A percentile compares a stretch with the other conserved stretches of the same genome.
Conservation (phyloP, 2,113 vertebrate species). For the Polypterus senegalus region DNA sequence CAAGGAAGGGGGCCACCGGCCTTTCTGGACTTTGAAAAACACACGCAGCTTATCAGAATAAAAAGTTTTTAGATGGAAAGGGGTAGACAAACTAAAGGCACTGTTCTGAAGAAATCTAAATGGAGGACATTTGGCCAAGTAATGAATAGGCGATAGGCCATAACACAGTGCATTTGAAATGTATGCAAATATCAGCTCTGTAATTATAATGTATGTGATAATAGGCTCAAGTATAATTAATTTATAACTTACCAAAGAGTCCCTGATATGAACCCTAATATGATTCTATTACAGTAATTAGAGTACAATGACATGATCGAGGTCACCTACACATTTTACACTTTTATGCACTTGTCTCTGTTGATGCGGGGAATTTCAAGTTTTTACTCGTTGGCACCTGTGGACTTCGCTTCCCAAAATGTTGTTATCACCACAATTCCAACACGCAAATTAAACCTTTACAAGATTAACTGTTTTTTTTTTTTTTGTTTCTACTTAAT, state of each 20-base stretch:
- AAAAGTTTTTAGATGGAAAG: constrained; percentile 11
- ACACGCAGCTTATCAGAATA: constrained; percentile 1
- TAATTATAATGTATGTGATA: constrained; percentile 70
- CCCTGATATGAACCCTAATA: constrained; percentile 63
- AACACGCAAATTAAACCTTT: no score
- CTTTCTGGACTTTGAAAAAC: no score
- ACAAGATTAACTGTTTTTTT: no score
- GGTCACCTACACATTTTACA: constrained; percentile 47
- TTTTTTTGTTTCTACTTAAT: no score
- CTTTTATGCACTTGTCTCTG: constrained; percentile 25
- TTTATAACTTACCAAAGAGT: constrained; percentile 67
- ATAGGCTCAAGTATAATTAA: constrained; percentile 58
- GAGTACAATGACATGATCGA: constrained; percentile 65
- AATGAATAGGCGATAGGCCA: constrained; percentile 34
- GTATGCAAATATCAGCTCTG: constrained; percentile 56
- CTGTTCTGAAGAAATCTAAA: constrained; percentile 8
- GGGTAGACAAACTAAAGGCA: constrained; percentile 15
- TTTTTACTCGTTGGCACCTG: constrained; percentile 6
- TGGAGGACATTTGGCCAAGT: constrained; percentile 27
- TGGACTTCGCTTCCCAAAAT: background rate
- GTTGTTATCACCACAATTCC: no score
- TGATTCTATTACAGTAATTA: constrained; percentile 69
- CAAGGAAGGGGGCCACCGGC: no score
- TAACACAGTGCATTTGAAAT: constrained; percentile 43
- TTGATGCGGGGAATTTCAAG: constrained; percentile 2